Percentiles rank a stretch among this genome's conserved stretches.
These are phyloP conservation scores for Tromatobia lineatoria DNA, from an alignment of 2,888 invertebrate species.

Conservation along the genomic window DNA sequence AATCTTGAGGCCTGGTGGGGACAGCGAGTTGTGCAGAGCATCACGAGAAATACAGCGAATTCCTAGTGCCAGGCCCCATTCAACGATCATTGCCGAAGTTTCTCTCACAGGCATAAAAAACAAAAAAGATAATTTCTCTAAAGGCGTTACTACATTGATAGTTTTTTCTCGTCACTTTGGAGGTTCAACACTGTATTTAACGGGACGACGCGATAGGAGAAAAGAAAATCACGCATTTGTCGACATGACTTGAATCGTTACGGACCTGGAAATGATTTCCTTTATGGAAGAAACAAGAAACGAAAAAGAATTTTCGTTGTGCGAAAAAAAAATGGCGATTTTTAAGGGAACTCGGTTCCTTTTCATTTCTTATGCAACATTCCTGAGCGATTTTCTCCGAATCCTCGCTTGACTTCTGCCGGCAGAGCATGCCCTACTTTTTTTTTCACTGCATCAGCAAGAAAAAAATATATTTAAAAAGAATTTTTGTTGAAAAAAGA, in stretches of 20 bases:
- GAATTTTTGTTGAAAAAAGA: no score
- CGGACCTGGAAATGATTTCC: conserved; percentile 13
- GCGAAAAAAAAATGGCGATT: neutral
- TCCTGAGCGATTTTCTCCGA: conserved; percentile 51
- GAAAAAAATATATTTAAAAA: conserved; percentile 6
- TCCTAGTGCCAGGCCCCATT: conserved; percentile 84
- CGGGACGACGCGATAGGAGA: neutral
- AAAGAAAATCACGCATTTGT: neutral
- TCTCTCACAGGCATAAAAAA: conserved; percentile 83
- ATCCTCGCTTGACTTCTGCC: conserved; percentile 31
- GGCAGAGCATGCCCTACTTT: conserved; percentile 45
- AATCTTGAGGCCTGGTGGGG: conserved; percentile 93
- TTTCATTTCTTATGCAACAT: conserved; percentile 43
- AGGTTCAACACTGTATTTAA: neutral
- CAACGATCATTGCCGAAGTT: conserved; percentile 80
- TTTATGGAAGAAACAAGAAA: neutral
- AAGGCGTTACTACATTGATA: conserved; percentile 32
- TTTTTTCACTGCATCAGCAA: neutral
- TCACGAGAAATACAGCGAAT: conserved; percentile 84
- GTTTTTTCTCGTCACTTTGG: conserved; percentile 3
- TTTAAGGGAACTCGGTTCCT: neutral
- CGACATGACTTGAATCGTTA: conserved; percentile 2
- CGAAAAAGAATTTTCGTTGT: neutral
- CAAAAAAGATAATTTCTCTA: conserved; percentile 79
- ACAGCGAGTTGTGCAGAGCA: conserved; percentile 89